A percentile compares a stretch with the other conserved stretches of the same genome.
Evolutionary conservation across 1,140 invertebrate genomes (phyloP).

Genomic region (Cecropterus lyciades): DNA sequence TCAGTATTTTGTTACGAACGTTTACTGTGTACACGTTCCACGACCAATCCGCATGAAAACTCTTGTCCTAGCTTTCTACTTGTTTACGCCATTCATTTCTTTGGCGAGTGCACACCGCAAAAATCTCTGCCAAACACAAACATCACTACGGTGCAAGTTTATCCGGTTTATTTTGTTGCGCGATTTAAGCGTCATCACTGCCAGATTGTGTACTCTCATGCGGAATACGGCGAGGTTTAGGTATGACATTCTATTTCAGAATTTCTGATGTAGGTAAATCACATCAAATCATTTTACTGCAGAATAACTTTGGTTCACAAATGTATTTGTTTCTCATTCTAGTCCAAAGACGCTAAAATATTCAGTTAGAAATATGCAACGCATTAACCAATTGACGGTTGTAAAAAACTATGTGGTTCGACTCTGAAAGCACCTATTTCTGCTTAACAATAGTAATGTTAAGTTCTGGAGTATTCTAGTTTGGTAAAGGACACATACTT

Average conservation of each 20-base stretch:
- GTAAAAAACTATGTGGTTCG: too few relatives aligned
- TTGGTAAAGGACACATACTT: too few relatives aligned
- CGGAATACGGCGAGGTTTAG: slow-evolving; percentile 9
- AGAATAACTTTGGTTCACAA: too few relatives aligned
- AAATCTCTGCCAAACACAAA: slow-evolving; percentile 32
- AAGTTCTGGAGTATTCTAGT: too few relatives aligned
- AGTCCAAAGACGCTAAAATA: too few relatives aligned
- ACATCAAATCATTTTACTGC: too few relatives aligned
- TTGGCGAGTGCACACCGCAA: slow-evolving; percentile 31
- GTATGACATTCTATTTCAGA: slow-evolving; percentile 2
- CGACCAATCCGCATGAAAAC: slow-evolving; percentile 13
- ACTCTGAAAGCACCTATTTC: too few relatives aligned
- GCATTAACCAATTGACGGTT: too few relatives aligned
- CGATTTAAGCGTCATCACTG: slow-evolving; percentile 32
- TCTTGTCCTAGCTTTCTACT: slow-evolving; percentile 41
- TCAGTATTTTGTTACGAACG: neutral
- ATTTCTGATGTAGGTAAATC: too few relatives aligned
- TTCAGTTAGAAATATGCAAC: too few relatives aligned
- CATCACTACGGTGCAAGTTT: slow-evolving; percentile 23
- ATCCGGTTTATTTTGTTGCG: slow-evolving; percentile 29
- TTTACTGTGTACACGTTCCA: neutral
- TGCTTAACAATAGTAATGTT: too few relatives aligned
- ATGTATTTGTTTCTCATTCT: too few relatives aligned
- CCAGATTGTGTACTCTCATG: slow-evolving; percentile 21
- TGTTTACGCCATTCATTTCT: slow-evolving; percentile 51